phyloP scores from a whole-genome alignment of 2,113 vertebrate genomes.

The Neopipo cinnamomea region DNA sequence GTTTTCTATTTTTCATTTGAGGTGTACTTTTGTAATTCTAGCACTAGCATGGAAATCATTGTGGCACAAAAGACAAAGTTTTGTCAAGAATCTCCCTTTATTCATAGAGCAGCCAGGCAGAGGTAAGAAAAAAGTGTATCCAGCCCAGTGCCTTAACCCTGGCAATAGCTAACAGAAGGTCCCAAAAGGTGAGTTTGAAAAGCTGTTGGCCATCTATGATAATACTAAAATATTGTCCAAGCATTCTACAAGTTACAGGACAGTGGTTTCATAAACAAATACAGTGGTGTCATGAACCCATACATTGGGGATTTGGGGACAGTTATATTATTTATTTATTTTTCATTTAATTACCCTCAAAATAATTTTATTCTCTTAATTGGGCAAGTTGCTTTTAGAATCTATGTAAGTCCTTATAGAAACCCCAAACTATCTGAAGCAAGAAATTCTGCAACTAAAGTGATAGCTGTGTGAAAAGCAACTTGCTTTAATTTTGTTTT shows the following conservation, averaged over 20 bases:
- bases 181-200: background rate
- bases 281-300: background rate
- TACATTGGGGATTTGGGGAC: fast-evolving
- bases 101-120: background rate
- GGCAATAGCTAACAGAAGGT: background rate
- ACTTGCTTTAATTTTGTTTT: background rate
- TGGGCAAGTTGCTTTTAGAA: background rate
- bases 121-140: background rate
- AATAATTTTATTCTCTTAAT: background rate
- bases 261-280: background rate
- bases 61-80: background rate
- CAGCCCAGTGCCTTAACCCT: background rate
- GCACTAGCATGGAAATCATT: background rate
- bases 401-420: background rate
- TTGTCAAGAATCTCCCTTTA: background rate
- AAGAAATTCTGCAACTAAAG: background rate
- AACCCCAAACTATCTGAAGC: background rate
- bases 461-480: background rate
- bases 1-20: background rate
- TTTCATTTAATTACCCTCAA: background rate
- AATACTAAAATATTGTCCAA: background rate
- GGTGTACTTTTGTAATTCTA: background rate
- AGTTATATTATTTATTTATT: background rate
- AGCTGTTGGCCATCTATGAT: background rate
- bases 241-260: background rate